Evolutionary conservation across 2,888 invertebrate species (phyloP).

Genomic region (Heliconius erato): DNA sequence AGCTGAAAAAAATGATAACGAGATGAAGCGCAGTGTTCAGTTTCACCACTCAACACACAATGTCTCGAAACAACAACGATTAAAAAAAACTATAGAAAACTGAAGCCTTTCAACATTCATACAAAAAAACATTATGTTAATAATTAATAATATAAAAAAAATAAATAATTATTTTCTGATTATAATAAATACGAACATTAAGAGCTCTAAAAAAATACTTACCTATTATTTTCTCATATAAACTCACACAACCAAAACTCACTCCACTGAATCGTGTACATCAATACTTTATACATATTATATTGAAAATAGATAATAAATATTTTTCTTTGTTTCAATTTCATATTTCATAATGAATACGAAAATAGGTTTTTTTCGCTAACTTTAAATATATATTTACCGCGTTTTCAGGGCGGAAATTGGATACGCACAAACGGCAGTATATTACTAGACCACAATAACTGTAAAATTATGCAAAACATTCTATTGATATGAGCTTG

Average conservation of each 20-base stretch:
- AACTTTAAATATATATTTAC: slow-evolving; percentile 28
- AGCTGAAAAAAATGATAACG: too few relatives aligned
- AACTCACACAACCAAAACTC: background rate
- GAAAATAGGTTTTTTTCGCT: slow-evolving; percentile 31
- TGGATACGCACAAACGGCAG: slow-evolving; percentile 50
- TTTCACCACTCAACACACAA: too few relatives aligned
- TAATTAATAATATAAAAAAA: background rate
- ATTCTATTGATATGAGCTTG: slow-evolving; percentile 34
- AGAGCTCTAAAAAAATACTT: background rate
- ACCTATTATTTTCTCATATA: background rate
- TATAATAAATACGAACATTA: background rate
- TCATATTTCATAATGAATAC: slow-evolving; percentile 16
- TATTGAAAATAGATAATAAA: slow-evolving; percentile 21
- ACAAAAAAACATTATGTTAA: background rate
- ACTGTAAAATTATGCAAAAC: slow-evolving; percentile 43
- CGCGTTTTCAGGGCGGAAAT: slow-evolving; percentile 46
- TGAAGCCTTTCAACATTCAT: background rate
- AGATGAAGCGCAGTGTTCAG: too few relatives aligned
- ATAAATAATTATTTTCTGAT: background rate
- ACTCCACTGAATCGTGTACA: background rate
- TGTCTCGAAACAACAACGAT: too few relatives aligned
- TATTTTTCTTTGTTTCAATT: slow-evolving; percentile 10
- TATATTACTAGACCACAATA: slow-evolving; percentile 49
- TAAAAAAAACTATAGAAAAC: background rate
- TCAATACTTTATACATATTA: background rate